A percentile compares a stretch with the other conserved stretches of the same genome.
Conservation (phyloP, 2,797 vertebrate species). For the Balearica regulorum region DNA sequence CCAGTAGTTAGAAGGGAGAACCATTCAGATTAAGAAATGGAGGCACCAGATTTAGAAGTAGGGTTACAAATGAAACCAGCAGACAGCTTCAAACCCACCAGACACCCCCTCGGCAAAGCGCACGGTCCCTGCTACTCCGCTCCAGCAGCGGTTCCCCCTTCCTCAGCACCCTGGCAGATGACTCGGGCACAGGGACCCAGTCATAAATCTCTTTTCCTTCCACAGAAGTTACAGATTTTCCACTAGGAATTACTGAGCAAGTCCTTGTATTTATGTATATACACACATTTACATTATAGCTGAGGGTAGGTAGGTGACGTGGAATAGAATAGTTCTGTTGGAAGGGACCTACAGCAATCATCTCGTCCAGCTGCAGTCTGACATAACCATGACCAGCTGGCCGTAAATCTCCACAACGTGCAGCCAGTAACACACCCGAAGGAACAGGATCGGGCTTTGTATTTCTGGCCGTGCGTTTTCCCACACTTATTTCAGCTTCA, state of each 20-base stretch:
- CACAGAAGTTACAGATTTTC: background rate
- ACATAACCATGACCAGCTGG: background rate
- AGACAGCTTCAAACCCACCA: background rate
- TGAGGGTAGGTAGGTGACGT: background rate
- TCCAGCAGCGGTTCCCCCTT: background rate
- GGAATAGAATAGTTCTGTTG: rapidly evolving
- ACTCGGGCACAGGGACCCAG: background rate
- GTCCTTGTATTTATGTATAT: background rate
- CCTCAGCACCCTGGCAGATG: background rate
- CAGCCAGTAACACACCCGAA: background rate
- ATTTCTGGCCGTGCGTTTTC: background rate
- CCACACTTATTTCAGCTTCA: background rate
- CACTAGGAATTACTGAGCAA: background rate
- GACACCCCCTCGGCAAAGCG: rapidly evolving
- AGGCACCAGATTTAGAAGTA: background rate
- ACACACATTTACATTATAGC: background rate
- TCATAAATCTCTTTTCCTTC: background rate
- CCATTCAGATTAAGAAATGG: background rate
- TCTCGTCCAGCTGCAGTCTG: background rate
- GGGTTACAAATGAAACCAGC: background rate
- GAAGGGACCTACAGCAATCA: background rate
- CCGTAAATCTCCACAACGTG: background rate
- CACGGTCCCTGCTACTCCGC: too few relatives aligned
- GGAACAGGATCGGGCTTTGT: background rate
- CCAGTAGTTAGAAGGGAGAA: background rate